Evolutionary conservation across 1,140 invertebrate genomes (phyloP), one percentile per base, ranked within the genome.

Genomic region (Nylanderia fulva): DNA sequence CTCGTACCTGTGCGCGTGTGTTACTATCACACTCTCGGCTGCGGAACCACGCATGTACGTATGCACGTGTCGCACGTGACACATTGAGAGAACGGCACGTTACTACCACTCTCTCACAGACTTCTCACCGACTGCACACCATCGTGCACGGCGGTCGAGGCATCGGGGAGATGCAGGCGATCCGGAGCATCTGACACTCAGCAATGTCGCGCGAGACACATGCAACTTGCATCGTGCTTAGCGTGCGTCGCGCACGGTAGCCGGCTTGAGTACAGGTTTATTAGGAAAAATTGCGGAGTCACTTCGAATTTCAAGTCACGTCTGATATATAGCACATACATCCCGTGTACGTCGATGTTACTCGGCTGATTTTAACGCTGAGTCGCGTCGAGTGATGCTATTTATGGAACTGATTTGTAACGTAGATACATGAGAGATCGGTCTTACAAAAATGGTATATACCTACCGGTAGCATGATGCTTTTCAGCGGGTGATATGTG

Each of bases 291-390:
- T 86, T 33, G 7, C 11, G 8, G 56, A 72, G 66, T 61, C 66
- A 83, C 79, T 86, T 83, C 68, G 66, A 82, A 82, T 82, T 82
- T 82, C 66, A 82, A 82, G 77, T 42, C 66, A 39, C 66, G 77
- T n/a, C 52, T 82, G 77, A 82, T 82, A 60, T 72, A 82, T 82
- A 42, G 66, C 66, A 27, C 66, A 2, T 39, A 56, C 36, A 24
- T 82, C 52, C 66, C 77, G 45, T 48, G 74, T 45, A 63, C 63
- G 36, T 72, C 77, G 77, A 71, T 82, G 77, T 72, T n/a, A 58
- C 48, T 11, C n/a, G 45, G 33, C 27, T 72, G 77, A 72, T 71
- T 71, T 52, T 29, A 60, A 82, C 66, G 52, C 15, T 6, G 45
- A 48, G 45, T 82, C 66, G 64, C 52, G n/a, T 27, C 39, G 48